phyloP scores from a whole-genome alignment of 2,888 invertebrate species.

The Timandra comae region DNA sequence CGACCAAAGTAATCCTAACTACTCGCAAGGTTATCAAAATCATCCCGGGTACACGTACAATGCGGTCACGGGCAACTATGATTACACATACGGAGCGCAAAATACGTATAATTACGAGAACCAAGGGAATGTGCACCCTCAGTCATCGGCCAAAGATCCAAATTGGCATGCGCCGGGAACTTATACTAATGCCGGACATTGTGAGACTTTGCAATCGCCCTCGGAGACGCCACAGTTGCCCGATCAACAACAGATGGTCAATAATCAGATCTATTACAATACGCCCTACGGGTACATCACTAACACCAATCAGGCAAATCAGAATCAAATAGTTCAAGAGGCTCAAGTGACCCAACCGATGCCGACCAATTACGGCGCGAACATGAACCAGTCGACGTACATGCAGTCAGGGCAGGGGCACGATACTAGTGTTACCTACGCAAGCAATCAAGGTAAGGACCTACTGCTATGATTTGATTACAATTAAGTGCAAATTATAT shows the following conservation, averaged over 20 bases:
- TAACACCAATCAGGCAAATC: slow-evolving; percentile 40
- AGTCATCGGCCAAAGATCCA: slow-evolving; percentile 34
- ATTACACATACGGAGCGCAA: slow-evolving; percentile 80
- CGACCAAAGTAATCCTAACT: slow-evolving; percentile 35
- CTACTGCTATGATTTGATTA: slow-evolving; percentile 19
- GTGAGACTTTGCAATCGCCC: slow-evolving; percentile 66
- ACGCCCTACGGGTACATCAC: slow-evolving; percentile 69
- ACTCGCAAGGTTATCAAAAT: slow-evolving; percentile 56
- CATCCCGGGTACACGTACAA: slow-evolving; percentile 81
- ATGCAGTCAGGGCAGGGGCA: slow-evolving; percentile 53
- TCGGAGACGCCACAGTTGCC: slow-evolving; percentile 44
- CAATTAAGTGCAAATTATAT: slow-evolving; percentile 1
- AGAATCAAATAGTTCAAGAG: slow-evolving; percentile 36
- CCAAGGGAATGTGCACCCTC: slow-evolving; percentile 37
- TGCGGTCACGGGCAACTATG: slow-evolving; percentile 71
- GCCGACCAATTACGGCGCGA: slow-evolving; percentile 50
- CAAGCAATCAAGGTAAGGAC: slow-evolving; percentile 61
- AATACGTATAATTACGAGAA: slow-evolving; percentile 43
- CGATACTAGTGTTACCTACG: slow-evolving; percentile 48
- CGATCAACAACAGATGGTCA: slow-evolving; percentile 22
- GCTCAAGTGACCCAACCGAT: slow-evolving; percentile 25
- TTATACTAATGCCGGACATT: slow-evolving; percentile 69
- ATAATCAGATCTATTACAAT: slow-evolving; percentile 59
- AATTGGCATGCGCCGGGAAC: slow-evolving; percentile 46
- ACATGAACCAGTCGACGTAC: slow-evolving; percentile 56